Evolutionary conservation across 2,888 invertebrate genomes (phyloP).

Genomic region (Margaritifera margaritifera): DNA sequence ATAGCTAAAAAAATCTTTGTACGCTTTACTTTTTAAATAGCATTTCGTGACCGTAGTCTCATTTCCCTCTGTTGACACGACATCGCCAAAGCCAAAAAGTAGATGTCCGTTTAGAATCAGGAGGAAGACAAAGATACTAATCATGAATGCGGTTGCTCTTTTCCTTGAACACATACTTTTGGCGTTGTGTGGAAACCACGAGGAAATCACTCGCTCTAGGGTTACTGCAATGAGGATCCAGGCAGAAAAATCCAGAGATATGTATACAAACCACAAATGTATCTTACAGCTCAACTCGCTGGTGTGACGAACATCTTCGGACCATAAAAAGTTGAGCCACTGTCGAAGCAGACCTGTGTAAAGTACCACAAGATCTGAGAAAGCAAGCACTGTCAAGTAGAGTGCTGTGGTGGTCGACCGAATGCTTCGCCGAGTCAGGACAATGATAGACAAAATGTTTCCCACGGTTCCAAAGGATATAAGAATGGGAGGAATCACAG

Average conservation of each 20-base stretch:
- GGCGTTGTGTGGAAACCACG: slow-evolving; percentile 54
- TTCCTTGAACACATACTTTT: slow-evolving; percentile 41
- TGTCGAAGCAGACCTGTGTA: slow-evolving; percentile 59
- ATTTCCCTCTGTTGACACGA: neutral
- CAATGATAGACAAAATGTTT: slow-evolving; percentile 51
- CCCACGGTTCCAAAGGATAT: slow-evolving; percentile 60
- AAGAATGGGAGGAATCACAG: slow-evolving; percentile 49
- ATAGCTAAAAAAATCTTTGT: slow-evolving; percentile 30
- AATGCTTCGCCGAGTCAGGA: slow-evolving; percentile 48
- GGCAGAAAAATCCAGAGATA: slow-evolving; percentile 54
- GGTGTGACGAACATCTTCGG: slow-evolving; percentile 43
- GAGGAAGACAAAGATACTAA: slow-evolving; percentile 29
- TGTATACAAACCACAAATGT: slow-evolving; percentile 55
- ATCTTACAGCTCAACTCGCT: slow-evolving; percentile 44
- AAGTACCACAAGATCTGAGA: slow-evolving; percentile 53
- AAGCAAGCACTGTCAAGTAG: slow-evolving; percentile 53
- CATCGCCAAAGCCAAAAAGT: slow-evolving; percentile 42
- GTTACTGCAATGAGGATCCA: slow-evolving; percentile 66
- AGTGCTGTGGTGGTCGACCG: slow-evolving; percentile 48
- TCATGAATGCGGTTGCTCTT: slow-evolving; percentile 29
- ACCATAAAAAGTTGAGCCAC: slow-evolving; percentile 38
- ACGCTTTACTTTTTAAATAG: slow-evolving; percentile 18
- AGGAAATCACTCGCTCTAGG: slow-evolving; percentile 55
- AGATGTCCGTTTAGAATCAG: slow-evolving; percentile 50
- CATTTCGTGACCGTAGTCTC: slow-evolving; percentile 25